Conservation (phyloP, 2,113 vertebrate species). For the Chamaetylas fuelleborni region DNA sequence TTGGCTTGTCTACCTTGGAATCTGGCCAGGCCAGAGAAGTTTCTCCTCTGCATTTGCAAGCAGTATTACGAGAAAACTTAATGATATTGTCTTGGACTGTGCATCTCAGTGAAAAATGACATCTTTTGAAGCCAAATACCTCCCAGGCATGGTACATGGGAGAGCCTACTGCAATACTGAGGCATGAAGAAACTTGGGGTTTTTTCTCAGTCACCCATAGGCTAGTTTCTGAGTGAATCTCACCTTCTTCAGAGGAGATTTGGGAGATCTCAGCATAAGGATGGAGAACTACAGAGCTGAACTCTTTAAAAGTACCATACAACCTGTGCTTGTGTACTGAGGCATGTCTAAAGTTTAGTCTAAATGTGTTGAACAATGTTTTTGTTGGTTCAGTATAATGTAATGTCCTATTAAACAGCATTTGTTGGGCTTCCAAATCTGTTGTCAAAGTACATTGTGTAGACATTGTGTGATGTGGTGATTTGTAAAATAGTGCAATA, state of each 20-base stretch:
- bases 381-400: constrained; percentile 49
- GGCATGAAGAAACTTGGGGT: neutral
- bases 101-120: neutral
- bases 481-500: constrained; percentile 63
- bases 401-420: constrained; percentile 59
- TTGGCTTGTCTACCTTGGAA: neutral
- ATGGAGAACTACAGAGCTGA: neutral
- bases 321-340: constrained; percentile 18
- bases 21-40: neutral
- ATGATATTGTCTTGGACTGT: neutral
- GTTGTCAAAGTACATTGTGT: constrained; percentile 58
- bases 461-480: constrained; percentile 40
- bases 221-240: neutral
- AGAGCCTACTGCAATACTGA: neutral
- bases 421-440: constrained; percentile 48
- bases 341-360: constrained; percentile 48
- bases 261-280: neutral
- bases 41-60: neutral
- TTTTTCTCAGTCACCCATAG: neutral
- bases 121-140: neutral
- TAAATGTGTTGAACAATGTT: constrained; percentile 49
- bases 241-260: neutral
- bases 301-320: neutral
- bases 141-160: neutral
- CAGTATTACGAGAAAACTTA: neutral